Evolutionary conservation across 37 sponge, comb jelly and placozoan species (phyloP), one percentile per base, ranked within the genome.

Genomic region (Crambe crambe): DNA sequence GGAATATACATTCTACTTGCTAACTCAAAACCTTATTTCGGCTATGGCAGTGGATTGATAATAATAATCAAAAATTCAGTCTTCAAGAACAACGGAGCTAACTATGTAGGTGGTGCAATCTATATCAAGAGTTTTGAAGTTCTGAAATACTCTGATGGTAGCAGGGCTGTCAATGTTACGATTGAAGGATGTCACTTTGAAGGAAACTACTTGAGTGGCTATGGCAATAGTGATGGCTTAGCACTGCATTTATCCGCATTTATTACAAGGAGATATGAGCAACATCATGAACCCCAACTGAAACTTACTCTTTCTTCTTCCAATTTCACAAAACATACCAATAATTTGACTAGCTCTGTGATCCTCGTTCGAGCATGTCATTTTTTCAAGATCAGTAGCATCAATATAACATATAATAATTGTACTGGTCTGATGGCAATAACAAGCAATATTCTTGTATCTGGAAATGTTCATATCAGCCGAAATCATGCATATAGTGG

Each of bases 401-500:
- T 32, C 26, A 5, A 25, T 2, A 42, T 73, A 6, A 41, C 32
- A 9, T 20, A 29, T 18, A 73, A 73, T 31, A 25, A 73, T 17
- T 73, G 34, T 31, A 73, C 56, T 32, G 74, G 32, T 54, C 1
- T 73, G 23, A 29, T 54, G n/a, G 57, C 36, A 31, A 34, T 73
- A 54, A 57, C 5, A 56, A 54, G 51, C 4, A 73, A 42, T 23
- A 6, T 59, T 23, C 15, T 76, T 21, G 39, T 76, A 4, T 30
- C 58, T 3, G 61, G 61, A 1, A 35, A 25, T 39, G 36, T 57
- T 21, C 8, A 22, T 12, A 44, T 82, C 37, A 59, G 0, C 4
- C 23, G 41, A 1, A 82, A 82, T 42, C 59, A 3, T 29, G 82
- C 68, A 10, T 42, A 23, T 4, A 63, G 63, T 63, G 82, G 82